Evolutionary conservation across 92 coral and sea anemone genomes (phyloP).

Genomic region (Palythoa grandiflora): DNA sequence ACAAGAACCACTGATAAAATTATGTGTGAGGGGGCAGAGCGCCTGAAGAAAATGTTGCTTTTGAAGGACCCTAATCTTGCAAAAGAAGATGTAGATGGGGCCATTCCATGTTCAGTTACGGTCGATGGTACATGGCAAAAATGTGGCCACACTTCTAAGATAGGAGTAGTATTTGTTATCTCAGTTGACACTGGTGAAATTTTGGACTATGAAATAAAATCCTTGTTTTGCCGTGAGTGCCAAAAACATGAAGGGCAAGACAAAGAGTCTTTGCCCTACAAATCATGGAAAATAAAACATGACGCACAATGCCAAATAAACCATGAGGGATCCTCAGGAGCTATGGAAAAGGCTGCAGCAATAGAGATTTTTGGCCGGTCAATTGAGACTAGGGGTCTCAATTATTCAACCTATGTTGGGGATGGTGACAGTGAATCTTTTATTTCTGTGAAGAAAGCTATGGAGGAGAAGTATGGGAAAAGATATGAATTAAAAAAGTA

Average conservation of each 20-base stretch:
- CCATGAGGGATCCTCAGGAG: conserved; percentile 3
- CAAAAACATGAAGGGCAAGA: conserved; percentile 20
- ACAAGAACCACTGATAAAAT: neutral
- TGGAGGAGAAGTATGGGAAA: conserved; percentile 29
- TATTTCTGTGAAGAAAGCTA: neutral
- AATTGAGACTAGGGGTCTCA: conserved; percentile 9
- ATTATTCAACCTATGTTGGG: neutral
- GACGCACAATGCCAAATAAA: neutral
- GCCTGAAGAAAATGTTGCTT: neutral
- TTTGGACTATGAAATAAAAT: too few relatives aligned
- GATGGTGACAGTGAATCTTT: conserved; percentile 9
- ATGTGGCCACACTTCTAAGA: too few relatives aligned
- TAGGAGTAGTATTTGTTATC: too few relatives aligned
- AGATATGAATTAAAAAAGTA: conserved; percentile 43
- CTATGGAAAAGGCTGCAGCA: conserved; percentile 42
- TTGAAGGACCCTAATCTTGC: neutral
- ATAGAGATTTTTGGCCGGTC: conserved; percentile 14
- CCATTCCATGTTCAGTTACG: too few relatives aligned
- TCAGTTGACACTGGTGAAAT: too few relatives aligned
- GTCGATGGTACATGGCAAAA: too few relatives aligned
- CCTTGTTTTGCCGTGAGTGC: neutral
- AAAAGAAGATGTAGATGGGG: too few relatives aligned
- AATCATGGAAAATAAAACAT: conserved; percentile 4
- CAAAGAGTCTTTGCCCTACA: neutral
- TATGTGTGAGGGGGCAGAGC: neutral